These are phyloP conservation scores for Synanceia verrucosa DNA, from an alignment of 2,797 vertebrate species.

Conservation along the genomic window DNA sequence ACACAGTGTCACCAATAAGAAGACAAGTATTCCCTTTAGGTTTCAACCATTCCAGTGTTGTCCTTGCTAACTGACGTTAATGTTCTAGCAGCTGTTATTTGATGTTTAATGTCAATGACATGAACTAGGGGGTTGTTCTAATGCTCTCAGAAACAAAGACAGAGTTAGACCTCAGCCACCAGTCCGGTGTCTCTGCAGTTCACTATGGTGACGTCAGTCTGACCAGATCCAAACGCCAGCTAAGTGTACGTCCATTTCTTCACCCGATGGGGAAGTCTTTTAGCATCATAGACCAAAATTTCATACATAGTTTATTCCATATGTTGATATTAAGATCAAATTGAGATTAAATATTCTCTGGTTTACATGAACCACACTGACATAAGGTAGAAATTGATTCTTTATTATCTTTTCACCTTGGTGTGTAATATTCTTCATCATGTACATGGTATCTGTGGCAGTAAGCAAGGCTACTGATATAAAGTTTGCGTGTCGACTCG, in stretches of 20 bases:
- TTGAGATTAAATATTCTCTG: too few species aligned
- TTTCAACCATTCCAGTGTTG: not conserved
- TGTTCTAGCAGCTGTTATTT: not conserved
- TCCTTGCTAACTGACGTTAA: not conserved
- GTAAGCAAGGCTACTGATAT: not conserved
- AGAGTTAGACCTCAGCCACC: not conserved
- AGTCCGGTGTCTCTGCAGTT: not conserved
- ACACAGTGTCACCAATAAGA: not conserved
- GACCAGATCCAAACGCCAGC: not conserved
- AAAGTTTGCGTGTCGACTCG: not conserved
- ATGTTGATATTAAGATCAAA: not conserved
- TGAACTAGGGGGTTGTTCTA: not conserved
- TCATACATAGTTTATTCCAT: not conserved
- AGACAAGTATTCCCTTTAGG: not conserved
- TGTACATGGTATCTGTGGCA: not conserved
- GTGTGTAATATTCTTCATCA: not conserved
- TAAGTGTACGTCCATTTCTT: not conserved
- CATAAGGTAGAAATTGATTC: not conserved
- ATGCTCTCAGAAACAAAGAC: not conserved
- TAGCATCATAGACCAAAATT: not conserved
- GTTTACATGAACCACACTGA: not conserved
- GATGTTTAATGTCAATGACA: constrained; percentile 4
- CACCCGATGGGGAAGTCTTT: not conserved
- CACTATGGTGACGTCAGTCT: not conserved
- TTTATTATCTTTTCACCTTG: not conserved